These are phyloP conservation scores for Serilophus lunatus DNA, from an alignment of 2,113 vertebrate species.

Conservation along the genomic window DNA sequence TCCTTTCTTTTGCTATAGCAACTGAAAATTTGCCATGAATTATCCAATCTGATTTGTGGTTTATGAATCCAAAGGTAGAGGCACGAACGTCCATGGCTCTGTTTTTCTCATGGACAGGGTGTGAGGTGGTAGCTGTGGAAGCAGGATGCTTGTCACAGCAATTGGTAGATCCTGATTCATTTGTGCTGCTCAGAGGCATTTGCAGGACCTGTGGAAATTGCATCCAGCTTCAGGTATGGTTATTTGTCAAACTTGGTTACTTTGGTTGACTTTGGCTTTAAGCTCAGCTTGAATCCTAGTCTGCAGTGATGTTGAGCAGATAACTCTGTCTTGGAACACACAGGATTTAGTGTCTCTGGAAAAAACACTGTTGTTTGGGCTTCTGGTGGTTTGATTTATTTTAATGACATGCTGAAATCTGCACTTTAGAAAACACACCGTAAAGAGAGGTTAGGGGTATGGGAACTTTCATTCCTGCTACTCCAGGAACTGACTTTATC, in stretches of 20 bases:
- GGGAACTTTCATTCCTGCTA: accelerated
- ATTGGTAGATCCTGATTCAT: not conserved
- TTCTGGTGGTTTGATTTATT: not conserved
- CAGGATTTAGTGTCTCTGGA: not conserved
- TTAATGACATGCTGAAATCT: not conserved
- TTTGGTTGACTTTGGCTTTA: not conserved
- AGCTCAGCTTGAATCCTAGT: not conserved
- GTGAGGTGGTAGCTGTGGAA: not conserved
- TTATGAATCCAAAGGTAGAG: not conserved
- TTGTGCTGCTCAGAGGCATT: accelerated
- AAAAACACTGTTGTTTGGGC: not conserved
- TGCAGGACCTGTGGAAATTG: not conserved
- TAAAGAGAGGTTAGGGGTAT: not conserved
- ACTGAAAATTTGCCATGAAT: not conserved
- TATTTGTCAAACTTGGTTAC: constrained; percentile 6
- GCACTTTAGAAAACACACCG: not conserved
- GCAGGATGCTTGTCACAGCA: not conserved
- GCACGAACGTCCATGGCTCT: accelerated
- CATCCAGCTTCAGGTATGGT: not conserved
- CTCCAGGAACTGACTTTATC: not conserved
- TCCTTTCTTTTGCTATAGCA: not conserved
- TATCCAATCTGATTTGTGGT: accelerated
- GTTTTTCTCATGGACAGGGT: not conserved
- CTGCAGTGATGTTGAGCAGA: not conserved
- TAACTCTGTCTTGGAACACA: not conserved